These are phyloP conservation scores for Spheniscus humboldti DNA, from an alignment of 2,797 vertebrate genomes.

Conservation along the genomic window DNA sequence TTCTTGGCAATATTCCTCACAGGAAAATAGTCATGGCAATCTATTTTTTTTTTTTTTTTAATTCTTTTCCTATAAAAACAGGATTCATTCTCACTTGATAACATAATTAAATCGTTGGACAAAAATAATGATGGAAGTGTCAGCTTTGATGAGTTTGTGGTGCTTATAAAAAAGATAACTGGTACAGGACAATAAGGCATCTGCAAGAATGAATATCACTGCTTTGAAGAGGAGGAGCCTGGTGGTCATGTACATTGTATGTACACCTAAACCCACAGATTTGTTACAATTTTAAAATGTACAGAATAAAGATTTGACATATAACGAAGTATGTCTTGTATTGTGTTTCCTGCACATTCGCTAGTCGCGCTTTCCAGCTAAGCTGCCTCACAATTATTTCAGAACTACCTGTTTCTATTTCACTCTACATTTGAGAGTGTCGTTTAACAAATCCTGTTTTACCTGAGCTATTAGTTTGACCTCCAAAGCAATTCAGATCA, in stretches of 20 bases:
- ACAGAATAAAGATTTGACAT: slow-evolving; percentile 51
- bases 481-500: neutral
- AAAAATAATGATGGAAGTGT: slow-evolving; percentile 59
- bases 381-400: neutral
- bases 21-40: neutral
- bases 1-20: neutral
- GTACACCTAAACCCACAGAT: neutral
- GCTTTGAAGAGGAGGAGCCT: neutral
- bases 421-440: neutral
- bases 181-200: slow-evolving; percentile 5
- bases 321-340: neutral
- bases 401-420: neutral
- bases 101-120: slow-evolving; percentile 46
- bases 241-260: neutral
- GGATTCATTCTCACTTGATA: slow-evolving; percentile 56
- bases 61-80: slow-evolving; percentile 13
- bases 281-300: neutral
- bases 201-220: neutral
- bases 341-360: neutral
- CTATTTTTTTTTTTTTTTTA: neutral
- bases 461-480: neutral
- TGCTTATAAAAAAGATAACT: slow-evolving; percentile 33
- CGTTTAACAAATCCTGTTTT: neutral
- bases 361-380: neutral
- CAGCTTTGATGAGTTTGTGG: slow-evolving; percentile 59